Percentiles rank a stretch among this genome's conserved stretches.
These are phyloP conservation scores for Tichodroma muraria DNA, from an alignment of 2,113 vertebrate genomes.

Conservation along the genomic window DNA sequence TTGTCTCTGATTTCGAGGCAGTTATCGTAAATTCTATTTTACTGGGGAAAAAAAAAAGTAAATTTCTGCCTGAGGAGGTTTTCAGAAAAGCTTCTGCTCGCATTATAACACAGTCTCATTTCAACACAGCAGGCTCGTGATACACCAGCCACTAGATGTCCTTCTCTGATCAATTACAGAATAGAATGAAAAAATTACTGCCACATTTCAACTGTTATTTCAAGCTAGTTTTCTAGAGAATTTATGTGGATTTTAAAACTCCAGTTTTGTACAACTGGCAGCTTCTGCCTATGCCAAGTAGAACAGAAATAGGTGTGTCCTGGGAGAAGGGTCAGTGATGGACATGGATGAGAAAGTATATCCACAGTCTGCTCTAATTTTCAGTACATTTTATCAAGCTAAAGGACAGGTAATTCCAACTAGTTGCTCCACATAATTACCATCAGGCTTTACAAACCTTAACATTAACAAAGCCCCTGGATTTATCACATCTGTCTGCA, in stretches of 20 bases:
- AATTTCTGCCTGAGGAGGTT: not conserved
- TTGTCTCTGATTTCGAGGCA: not conserved
- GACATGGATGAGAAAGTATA: not conserved
- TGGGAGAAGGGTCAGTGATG: not conserved
- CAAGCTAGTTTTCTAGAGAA: not conserved
- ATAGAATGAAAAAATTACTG: not conserved
- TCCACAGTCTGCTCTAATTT: not conserved
- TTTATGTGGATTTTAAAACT: not conserved
- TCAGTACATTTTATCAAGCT: not conserved
- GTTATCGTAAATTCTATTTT: not conserved
- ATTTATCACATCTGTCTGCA: not conserved
- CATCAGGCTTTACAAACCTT: not conserved
- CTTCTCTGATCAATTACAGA: not conserved
- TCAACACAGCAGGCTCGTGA: not conserved
- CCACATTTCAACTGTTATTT: not conserved
- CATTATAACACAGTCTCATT: not conserved
- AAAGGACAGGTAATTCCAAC: not conserved
- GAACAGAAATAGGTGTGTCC: not conserved
- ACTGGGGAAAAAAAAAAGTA: not conserved
- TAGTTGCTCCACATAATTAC: not conserved
- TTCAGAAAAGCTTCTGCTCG: not conserved
- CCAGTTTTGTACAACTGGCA: not conserved
- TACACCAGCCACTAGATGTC: conserved; percentile 68
- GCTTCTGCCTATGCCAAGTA: not conserved
- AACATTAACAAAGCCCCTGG: not conserved